Percentiles rank a stretch among this genome's conserved stretches.
Conservation (phyloP, 2,888 invertebrate genomes). For the Frankliniella fusca region DNA sequence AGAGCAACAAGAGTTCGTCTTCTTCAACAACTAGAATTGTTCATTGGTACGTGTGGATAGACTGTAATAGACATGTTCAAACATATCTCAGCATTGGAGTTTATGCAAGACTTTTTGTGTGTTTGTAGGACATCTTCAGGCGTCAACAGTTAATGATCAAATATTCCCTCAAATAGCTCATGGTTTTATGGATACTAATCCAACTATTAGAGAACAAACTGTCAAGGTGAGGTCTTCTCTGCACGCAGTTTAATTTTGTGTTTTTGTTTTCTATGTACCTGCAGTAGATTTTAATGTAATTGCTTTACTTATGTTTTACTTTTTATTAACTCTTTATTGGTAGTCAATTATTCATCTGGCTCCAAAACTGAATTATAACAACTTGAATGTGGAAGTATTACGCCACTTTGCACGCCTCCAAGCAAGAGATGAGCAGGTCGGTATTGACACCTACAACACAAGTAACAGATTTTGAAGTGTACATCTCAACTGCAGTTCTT, state of each 20-base stretch:
- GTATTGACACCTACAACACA: constrained; percentile 49
- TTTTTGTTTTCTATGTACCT: constrained; percentile 24
- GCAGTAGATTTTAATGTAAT: constrained; percentile 25
- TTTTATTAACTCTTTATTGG: constrained; percentile 41
- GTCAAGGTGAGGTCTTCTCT: constrained; percentile 65
- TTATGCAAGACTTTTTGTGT: constrained; percentile 3
- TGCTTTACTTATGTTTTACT: constrained; percentile 32
- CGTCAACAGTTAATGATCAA: constrained; percentile 77
- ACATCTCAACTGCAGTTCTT: not conserved
- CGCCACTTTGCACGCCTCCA: constrained; percentile 94
- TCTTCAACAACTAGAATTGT: constrained; percentile 88
- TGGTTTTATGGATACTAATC: constrained; percentile 95
- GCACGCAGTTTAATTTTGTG: constrained; percentile 27
- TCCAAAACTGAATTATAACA: constrained; percentile 94
- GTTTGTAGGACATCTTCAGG: constrained; percentile 53
- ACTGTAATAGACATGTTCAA: not conserved
- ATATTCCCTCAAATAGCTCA: constrained; percentile 90
- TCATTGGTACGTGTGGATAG: constrained; percentile 58
- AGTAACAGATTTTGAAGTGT: not conserved
- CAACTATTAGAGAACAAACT: constrained; percentile 94
- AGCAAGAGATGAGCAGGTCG: constrained; percentile 90
- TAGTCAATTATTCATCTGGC: constrained; percentile 91
- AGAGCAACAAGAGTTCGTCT: constrained; percentile 90
- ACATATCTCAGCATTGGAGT: not conserved
- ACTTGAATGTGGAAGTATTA: constrained; percentile 92